Evolutionary conservation across 2,797 vertebrate genomes (phyloP), one percentile per base, ranked within the genome.

Genomic region (Prionace glauca): DNA sequence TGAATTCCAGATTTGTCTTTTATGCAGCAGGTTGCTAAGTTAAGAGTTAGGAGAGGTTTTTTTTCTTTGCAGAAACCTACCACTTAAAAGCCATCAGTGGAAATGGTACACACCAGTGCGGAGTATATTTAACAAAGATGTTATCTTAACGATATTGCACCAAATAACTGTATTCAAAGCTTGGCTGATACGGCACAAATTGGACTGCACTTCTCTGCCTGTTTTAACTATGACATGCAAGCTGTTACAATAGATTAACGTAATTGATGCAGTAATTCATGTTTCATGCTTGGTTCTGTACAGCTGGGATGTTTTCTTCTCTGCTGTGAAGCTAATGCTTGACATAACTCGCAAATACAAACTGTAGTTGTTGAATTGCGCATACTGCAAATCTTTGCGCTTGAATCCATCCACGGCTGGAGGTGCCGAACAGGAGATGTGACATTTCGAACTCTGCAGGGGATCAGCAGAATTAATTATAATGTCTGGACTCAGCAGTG

Each of bases 361-460:
- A 91, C 88, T 91, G 88, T 91, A 91, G 88, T 91, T 91, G 88
- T 91, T 91, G 88, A 91, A 91, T 56, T 91, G 88, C n/a, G 88
- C 88, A 18, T 91, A 91, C 88, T 65, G 88, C 29, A 91, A 91
- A 29, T 91, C 88, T 65, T 91, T 91, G 88, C 88, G 56, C 88
- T 91, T 65, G 88, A 91, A 91, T 91, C 88, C 88, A n/a, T 91
- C 88, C 88, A 91, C 60, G 29, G 56, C 88, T 60, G 88, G 88
- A n/a, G 88, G 56, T 65, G 88, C 29, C 5, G 88, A 65, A n/a
- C 88, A 91, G 60, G 88, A 91, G 88, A 91, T 91, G 88, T 91
- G 88, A 91, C 88, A 91, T 65, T 91, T 91, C 60, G 32, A 91
- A 91, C 88, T 91, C 88, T 91, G 88, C 88, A 20, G 32, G 60